A percentile compares a stretch with the other conserved stretches of the same genome.
Conservation (phyloP, 2,888 invertebrate genomes). For the Ganaspis brasiliensis region DNA sequence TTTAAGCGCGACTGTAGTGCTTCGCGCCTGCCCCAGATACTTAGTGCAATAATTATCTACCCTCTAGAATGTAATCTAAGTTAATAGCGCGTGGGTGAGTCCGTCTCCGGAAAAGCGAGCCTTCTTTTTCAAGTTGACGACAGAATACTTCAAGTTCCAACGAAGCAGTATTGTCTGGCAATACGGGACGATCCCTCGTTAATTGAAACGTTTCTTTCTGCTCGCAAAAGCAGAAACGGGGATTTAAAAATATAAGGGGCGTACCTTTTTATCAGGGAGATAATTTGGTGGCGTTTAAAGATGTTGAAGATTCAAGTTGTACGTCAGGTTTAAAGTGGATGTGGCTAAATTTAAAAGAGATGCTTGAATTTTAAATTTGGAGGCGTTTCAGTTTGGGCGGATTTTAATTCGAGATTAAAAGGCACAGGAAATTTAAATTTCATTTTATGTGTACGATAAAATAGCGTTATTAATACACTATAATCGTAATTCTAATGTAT, state of each 20-base stretch:
- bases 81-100: conserved; percentile 3
- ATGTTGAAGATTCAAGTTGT: too few relatives aligned
- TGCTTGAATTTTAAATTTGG: too few relatives aligned
- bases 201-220: not conserved
- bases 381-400: too few relatives aligned
- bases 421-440: too few relatives aligned
- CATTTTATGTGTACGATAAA: too few relatives aligned
- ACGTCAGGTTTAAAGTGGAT: too few relatives aligned
- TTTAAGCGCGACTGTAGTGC: conserved; percentile 56
- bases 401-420: too few relatives aligned
- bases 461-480: too few relatives aligned
- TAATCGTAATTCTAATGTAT: too few relatives aligned
- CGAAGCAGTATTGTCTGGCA: conserved; percentile 5
- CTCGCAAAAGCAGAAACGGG: not conserved
- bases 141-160: not conserved
- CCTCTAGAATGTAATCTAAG: conserved; percentile 26
- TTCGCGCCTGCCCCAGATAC: conserved; percentile 61
- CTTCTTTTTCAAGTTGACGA: not conserved
- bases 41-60: conserved; percentile 63
- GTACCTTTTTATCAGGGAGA: not conserved
- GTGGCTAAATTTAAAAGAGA: too few relatives aligned
- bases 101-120: not conserved
- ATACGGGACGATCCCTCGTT: conserved; percentile 3
- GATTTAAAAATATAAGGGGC: not conserved
- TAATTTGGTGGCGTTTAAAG: not conserved